Percentiles rank a stretch among this genome's conserved stretches.
phyloP scores from a whole-genome alignment of 2,797 vertebrate genomes.

The Aselliscus stoliczkanus region DNA sequence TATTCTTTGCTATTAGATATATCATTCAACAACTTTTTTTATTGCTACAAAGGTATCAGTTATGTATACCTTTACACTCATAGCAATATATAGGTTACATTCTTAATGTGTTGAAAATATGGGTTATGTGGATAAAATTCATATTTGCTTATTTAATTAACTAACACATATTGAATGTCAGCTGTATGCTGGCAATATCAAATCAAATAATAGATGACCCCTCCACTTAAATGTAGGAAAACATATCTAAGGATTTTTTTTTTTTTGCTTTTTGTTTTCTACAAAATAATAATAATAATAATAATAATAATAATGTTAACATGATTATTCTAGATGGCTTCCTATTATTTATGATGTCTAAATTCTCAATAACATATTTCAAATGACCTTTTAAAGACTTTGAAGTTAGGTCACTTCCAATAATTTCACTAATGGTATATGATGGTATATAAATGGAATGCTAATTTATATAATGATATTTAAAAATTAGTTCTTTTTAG shows the following conservation, averaged over 20 bases:
- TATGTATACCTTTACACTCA: not conserved
- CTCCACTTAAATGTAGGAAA: not conserved
- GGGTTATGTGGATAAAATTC: not conserved
- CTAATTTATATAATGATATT: not conserved
- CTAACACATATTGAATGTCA: not conserved
- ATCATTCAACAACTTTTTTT: not conserved
- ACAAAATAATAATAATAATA: too few relatives aligned
- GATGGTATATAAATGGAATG: not conserved
- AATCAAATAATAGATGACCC: not conserved
- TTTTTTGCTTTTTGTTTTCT: not conserved
- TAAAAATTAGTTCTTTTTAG: not conserved
- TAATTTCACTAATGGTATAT: not conserved
- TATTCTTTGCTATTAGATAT: not conserved
- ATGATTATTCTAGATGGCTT: not conserved
- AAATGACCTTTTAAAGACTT: not conserved
- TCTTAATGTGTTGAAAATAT: not conserved
- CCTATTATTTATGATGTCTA: not conserved
- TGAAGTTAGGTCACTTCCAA: not conserved
- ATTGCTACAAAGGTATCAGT: not conserved
- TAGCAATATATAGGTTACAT: not conserved
- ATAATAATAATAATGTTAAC: not conserved
- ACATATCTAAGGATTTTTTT: not conserved
- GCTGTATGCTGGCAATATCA: not conserved
- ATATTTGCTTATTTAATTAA: not conserved
- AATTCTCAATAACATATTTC: not conserved